Conservation (phyloP, 2,888 invertebrate species). For the Caenorhabditis imperialis region DNA sequence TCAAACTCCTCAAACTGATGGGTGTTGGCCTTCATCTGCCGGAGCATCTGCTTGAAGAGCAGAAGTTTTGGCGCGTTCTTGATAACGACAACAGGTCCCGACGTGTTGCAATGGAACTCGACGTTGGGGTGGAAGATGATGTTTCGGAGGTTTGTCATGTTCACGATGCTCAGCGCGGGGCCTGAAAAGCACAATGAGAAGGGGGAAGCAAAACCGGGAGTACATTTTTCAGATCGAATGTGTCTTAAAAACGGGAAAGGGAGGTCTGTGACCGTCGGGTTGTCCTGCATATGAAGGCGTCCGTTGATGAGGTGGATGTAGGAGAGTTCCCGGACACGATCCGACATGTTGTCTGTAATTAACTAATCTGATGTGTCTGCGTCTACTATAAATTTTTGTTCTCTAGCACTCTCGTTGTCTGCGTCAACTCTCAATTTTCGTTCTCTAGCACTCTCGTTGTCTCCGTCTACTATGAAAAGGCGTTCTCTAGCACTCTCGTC, state of each 20-base stretch:
- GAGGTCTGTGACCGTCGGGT: slow-evolving; percentile 13
- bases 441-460: too few species aligned
- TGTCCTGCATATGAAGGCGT: slow-evolving; percentile 12
- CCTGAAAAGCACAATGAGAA: slow-evolving; percentile 8
- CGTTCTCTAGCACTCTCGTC: too few species aligned
- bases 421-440: too few species aligned
- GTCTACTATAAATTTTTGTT: too few species aligned
- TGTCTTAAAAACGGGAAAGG: slow-evolving; percentile 22
- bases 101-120: slow-evolving; percentile 4
- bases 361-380: too few species aligned
- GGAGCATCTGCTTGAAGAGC: slow-evolving; percentile 19
- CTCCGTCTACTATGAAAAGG: too few species aligned
- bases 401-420: too few species aligned
- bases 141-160: slow-evolving; percentile 14
- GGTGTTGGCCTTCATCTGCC: slow-evolving; percentile 8
- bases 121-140: slow-evolving; percentile 22
- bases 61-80: slow-evolving; percentile 10
- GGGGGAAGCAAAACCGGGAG: background rate
- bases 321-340: slow-evolving; percentile 18
- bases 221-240: slow-evolving; percentile 23
- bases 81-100: slow-evolving; percentile 17
- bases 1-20: slow-evolving; percentile 9
- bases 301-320: slow-evolving; percentile 18
- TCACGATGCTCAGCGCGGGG: slow-evolving; percentile 20
- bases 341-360: slow-evolving; percentile 19